Evolutionary conservation across 2,113 vertebrate species (phyloP), one percentile per base, ranked within the genome.

Genomic region (Entelurus aequoreus): DNA sequence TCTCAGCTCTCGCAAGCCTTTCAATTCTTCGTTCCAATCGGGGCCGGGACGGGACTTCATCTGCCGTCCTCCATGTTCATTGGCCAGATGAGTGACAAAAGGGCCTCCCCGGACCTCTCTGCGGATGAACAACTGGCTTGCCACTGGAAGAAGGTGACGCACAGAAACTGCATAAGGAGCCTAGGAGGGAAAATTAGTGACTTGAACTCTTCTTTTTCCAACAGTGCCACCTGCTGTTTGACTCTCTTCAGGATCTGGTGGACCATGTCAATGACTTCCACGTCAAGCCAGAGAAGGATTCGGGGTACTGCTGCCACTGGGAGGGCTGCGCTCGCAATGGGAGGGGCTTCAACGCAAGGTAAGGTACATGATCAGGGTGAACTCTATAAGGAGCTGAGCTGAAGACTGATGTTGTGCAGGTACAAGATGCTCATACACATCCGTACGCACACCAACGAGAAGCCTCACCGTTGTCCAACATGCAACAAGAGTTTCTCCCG

Each of bases 391-490:
- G 16, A 0, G 12, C 16, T 16, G 48, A 61, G 42, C 28, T 48
- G 42, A 6, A 35, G 35, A n/a, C n/a, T 55, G 37, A 52, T 5
- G 12, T 40, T 4, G 19, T 47, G 37, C 86, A 98, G 96, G 92
- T 99, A 99, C 91, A 98, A 98, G 91, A 99, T 99, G 96, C 90
- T 99, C 62, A 99, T 99, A 77, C 96, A 98, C 79, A 98, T 99
- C 79, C 94, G 96, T 56, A 99, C 96, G 0, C 96, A 99, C 86
- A 98, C 96, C 69, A 99, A 99, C 0, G 96, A 99, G 91, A 98
- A 98, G 83, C 96, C 96, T 0, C 96, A 99, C 68, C 94, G 92
- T 77, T 99, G 96, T 79, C 94, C 94, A 50, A 98, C 94, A 79
- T 99, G 96, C 85, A 97, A 93, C 88, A 99, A 99, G 84, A 99